Evolutionary conservation across 2,888 invertebrate genomes (phyloP), one percentile per base, ranked within the genome.

Genomic region (Entomobrya multifasciata): DNA sequence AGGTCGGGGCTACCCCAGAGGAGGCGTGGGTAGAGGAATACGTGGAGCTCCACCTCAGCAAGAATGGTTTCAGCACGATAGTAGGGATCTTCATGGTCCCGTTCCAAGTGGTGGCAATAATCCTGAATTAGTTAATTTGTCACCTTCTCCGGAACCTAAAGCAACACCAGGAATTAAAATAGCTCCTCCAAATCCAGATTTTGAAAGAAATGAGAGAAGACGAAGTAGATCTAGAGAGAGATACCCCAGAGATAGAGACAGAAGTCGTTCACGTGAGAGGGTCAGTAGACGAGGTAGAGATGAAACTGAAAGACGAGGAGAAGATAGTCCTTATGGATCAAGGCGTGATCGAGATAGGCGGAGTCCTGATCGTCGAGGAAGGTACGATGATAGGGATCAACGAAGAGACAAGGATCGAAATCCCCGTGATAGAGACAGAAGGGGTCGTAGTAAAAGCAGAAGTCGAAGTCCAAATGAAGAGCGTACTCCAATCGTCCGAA

Each of bases 371-470:
- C 57, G 85, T 3, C 70, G 79, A 30, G 60, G 72, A n/a, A 60
- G 72, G 49, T 41, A 49, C 49, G 76, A 91, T 77, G 80, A 91
- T 27, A 44, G 89, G 89, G 80, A 47, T 13, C 25, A 72, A 52
- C 30, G 49, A 87, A 87, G 89, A 72, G 91, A 91, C 79, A 89
- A 90, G 86, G 87, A 77, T 52, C 90, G 91, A n/a, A n/a, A n/a
- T 80, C n/a, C 17, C 5, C 91, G 92, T 83, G 87, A 89, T 17
- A 91, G 91, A 88, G 91, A 91, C 88, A 91, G 92, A 47, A 88
- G 86, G 65, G 77, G 76, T 27, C 22, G 77, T 20, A 92, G 82
- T 70, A 86, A 86, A 76, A 78, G 87, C 82, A 92, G 87, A 60
- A 88, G 87, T 81, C 92, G 86, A 52, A 87, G 87, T 79, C 89